Evolutionary conservation across 2,797 vertebrate genomes (phyloP), one percentile per base, ranked within the genome.

Genomic region (Malurus leucopterus): DNA sequence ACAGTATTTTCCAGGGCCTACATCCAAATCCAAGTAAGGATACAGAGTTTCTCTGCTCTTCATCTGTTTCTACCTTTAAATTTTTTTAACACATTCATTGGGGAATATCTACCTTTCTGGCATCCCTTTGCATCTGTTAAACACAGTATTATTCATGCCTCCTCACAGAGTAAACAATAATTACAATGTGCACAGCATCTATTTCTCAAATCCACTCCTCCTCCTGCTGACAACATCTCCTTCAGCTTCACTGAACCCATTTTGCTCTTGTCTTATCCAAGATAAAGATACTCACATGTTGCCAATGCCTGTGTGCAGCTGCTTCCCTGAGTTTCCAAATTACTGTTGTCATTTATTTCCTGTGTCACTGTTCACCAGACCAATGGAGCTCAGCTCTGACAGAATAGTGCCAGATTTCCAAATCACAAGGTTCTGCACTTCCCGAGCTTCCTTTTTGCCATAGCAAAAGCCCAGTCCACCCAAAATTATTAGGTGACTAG

Each of bases 191-290:
- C 74, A 86, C 32, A 55, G 43, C 46, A 63, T 51, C 53, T 86
- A 10, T 65, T 86, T 86, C 57, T 61, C 80, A 70, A 1, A 63
- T 78, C 49, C 27, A 47, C 32, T 91, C 34, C 36, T 91, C 32
- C 70, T 92, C 30, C 74, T 4, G 2, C 51, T 65, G 68, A 36
- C 73, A 89, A 53, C 49, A 86, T 84, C 61, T 72, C 43, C 36
- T 75, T 88, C 84, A 46, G 57, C 86, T 82, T 92, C 88, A 86
- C n/a, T 82, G 68, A 73, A 70, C 34, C 57, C n/a, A 76, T 82
- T 79, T 64, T 84, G 15, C 30, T 84, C n/a, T 11, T 76, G 43
- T 27, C 21, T 78, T 69, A 67, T 51, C 41, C 53, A 59, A 55
- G 77, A 65, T 51, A 90, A 72, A 69, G 73, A 41, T 17, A 76